phyloP scores from a whole-genome alignment of 64 coral and sea anemone species.

The Stylophora pistillata region DNA sequence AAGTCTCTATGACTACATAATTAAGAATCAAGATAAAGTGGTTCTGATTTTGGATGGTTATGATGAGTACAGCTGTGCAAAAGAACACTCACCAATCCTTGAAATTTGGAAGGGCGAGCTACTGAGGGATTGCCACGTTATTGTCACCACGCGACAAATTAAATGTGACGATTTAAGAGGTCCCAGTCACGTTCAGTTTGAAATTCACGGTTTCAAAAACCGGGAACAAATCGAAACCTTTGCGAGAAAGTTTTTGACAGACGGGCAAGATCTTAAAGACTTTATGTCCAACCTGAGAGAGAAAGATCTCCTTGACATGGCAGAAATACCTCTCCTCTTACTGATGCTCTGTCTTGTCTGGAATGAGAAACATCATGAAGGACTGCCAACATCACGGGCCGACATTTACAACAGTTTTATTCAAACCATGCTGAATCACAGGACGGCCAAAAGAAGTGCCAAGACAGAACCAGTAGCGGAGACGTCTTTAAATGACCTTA shows the following conservation, averaged over 20 bases:
- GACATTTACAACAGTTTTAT: constrained; percentile 16
- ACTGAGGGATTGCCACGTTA: not conserved
- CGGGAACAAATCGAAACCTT: not conserved
- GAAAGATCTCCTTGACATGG: not conserved
- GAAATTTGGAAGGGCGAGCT: constrained; percentile 1
- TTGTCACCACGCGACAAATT: constrained; percentile 5
- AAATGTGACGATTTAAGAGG: not conserved
- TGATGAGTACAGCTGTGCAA: constrained; percentile 5
- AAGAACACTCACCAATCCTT: not conserved
- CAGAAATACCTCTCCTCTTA: constrained; percentile 22
- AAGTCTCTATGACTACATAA: not conserved
- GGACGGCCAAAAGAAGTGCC: no score
- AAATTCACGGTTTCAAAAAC: not conserved
- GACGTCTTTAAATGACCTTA: no score
- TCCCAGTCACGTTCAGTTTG: not conserved
- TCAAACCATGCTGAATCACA: constrained; percentile 2
- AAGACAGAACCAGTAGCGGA: no score
- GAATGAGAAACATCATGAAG: constrained; percentile 1
- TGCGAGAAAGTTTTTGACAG: not conserved
- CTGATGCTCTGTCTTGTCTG: constrained; percentile 30
- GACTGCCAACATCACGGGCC: not conserved
- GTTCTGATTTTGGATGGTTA: constrained; percentile 27
- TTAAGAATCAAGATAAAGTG: constrained; percentile 25
- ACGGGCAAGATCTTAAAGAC: not conserved
- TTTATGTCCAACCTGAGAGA: not conserved